phyloP scores from a whole-genome alignment of 2,113 vertebrate genomes.

The Gymnogyps californianus region DNA sequence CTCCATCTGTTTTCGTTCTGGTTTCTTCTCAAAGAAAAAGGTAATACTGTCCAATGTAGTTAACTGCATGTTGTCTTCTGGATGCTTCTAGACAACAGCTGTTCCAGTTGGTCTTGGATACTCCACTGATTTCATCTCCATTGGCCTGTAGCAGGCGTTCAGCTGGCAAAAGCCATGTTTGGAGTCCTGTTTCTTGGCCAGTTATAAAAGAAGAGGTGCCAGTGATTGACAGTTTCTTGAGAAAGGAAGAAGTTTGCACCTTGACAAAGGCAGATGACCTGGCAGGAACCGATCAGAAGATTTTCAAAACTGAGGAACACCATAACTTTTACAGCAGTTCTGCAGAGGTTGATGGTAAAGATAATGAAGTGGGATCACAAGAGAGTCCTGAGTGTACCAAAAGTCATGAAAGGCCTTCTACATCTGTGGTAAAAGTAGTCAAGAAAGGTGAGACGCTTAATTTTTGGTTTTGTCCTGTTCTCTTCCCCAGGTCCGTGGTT shows the following conservation, averaged over 20 bases:
- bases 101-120: slow-evolving; percentile 72
- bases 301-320: background rate
- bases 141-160: slow-evolving; percentile 21
- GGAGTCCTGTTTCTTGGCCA: background rate
- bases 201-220: slow-evolving; percentile 40
- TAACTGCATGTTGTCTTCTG: background rate
- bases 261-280: background rate
- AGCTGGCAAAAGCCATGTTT: slow-evolving; percentile 43
- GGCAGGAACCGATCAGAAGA: background rate
- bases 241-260: background rate
- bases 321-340: background rate
- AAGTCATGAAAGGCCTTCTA: slow-evolving; percentile 71
- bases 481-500: accelerated
- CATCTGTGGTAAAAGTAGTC: slow-evolving; percentile 69
- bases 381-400: background rate
- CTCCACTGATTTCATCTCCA: slow-evolving; percentile 72
- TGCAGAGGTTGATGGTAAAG: background rate
- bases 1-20: background rate
- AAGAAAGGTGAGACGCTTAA: slow-evolving; percentile 78
- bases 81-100: slow-evolving; percentile 76
- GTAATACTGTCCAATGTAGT: background rate
- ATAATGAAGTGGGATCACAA: background rate
- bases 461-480: background rate
- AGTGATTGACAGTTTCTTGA: slow-evolving; percentile 64
- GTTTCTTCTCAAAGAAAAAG: background rate